Evolutionary conservation across 1,140 invertebrate species (phyloP).

Genomic region (Plectrocnemia conspersa): DNA sequence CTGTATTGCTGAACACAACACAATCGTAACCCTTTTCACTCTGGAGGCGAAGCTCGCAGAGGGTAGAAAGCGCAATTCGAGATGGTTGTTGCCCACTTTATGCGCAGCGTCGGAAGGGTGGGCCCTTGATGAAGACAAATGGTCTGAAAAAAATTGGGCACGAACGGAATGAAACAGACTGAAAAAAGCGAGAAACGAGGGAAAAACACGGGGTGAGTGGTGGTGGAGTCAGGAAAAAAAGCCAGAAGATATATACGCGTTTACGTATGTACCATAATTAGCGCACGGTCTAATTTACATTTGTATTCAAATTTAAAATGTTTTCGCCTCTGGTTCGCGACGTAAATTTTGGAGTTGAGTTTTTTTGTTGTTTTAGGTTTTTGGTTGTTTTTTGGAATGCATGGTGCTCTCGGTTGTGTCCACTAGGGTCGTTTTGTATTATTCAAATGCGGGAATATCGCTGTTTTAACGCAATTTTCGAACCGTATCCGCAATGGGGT

Average conservation of each 20-base stretch:
- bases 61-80: constrained; percentile 16
- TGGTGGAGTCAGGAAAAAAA: too few species aligned
- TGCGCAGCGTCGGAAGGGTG: constrained; percentile 21
- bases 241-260: constrained; percentile 33
- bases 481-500: not conserved
- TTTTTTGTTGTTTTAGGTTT: constrained; percentile 8
- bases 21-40: too few species aligned
- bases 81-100: constrained; percentile 15
- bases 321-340: constrained; percentile 44
- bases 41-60: too few species aligned
- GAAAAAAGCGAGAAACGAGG: constrained; percentile 27
- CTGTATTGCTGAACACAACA: too few species aligned
- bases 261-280: constrained; percentile 44
- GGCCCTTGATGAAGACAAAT: constrained; percentile 33
- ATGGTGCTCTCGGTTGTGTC: constrained; percentile 1
- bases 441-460: constrained; percentile 32
- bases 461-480: constrained; percentile 28
- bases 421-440: constrained; percentile 17
- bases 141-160: constrained; percentile 21
- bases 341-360: constrained; percentile 33
- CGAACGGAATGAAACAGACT: constrained; percentile 16
- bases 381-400: not conserved
- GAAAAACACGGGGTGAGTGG: too few species aligned
- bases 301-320: constrained; percentile 56
- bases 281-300: constrained; percentile 55